These are phyloP conservation scores for Podargus strigoides DNA, from an alignment of 2,797 vertebrate genomes.

Conservation along the genomic window DNA sequence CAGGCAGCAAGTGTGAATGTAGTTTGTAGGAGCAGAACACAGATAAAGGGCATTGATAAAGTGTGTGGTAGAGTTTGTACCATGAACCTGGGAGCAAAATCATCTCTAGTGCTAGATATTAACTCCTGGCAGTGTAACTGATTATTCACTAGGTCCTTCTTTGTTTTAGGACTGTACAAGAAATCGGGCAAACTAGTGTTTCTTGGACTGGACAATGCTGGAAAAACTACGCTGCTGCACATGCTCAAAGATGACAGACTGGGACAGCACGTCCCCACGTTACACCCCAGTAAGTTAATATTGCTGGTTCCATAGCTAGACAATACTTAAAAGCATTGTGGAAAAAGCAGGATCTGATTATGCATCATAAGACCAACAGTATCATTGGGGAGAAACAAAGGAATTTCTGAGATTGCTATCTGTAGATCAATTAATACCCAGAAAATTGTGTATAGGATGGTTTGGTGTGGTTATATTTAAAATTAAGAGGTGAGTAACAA, in stretches of 20 bases:
- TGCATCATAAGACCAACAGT: rapidly evolving
- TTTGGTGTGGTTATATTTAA: neutral
- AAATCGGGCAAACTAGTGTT: conserved; percentile 98
- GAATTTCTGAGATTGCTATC: neutral
- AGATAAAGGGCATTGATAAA: conserved; percentile 23
- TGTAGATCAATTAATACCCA: neutral
- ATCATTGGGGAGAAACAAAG: neutral
- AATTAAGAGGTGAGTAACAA: neutral
- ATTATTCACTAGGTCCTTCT: conserved; percentile 7
- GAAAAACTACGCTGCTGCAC: conserved; percentile 96
- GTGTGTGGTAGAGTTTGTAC: neutral
- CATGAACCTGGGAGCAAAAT: neutral
- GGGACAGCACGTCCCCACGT: conserved; percentile 94
- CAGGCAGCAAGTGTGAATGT: neutral
- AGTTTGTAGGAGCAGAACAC: neutral
- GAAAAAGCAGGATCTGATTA: neutral
- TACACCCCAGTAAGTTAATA: conserved; percentile 92
- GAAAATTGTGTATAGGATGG: neutral
- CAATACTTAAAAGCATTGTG: neutral
- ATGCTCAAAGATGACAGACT: conserved; percentile 99
- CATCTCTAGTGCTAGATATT: neutral
- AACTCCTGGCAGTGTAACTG: neutral
- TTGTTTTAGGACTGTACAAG: conserved; percentile 91
- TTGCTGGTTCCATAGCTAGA: neutral
- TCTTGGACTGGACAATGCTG: conserved; percentile 98